Base-by-base conservation (phyloP, 2,113 vertebrate species). In the Aldabrachelys gigantea region DNA sequence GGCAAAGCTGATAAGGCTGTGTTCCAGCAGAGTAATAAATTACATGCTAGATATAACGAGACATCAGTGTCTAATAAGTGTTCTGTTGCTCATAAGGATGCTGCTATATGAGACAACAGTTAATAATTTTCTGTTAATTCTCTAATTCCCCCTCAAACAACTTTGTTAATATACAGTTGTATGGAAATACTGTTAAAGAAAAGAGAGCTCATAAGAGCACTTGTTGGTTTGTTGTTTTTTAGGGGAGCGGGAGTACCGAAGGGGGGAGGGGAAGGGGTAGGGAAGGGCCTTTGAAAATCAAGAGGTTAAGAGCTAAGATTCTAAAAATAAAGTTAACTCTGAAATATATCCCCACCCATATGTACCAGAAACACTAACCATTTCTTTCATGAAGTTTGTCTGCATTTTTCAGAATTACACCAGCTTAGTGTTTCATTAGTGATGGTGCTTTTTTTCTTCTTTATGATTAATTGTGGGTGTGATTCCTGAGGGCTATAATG, bases 11-110 rank as follows among this genome's bases (percentile, higher is more conserved):
- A 95, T 98, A 98, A 98, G 19, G 97, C 97, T 98, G 97, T 89
- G 5, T 97, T 98, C 98, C 98, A 98, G 87, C 98, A 93, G 97
- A 96, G 98, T 98, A 98, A 98, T 98, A 98, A 98, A 98, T 98
- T 98, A 97, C 97, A 98, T 96, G 41, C 96, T 97, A 94, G 95
- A 95, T 92, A 91, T 98, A 98, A 98, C 98, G 98, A 98, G 98
- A 97, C 97, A 93, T 98, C 96, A 95, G 53, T 65, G 91, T 98
- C 98, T 96, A 93, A 97, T 96, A 97, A 97, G 97, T 96, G 96
- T 97, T 97, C 96, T 72, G 93, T 97, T 97, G 96, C 96, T 97
- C 97, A 94, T 65, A 35, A 95, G 95, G 97, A 76, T 85, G 88
- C 82, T 96, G 89, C 93, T 88, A 62, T 50, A 9, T 96, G 88